Evolutionary conservation across 1,140 invertebrate genomes (phyloP).

Genomic region (Globodera rostochiensis): DNA sequence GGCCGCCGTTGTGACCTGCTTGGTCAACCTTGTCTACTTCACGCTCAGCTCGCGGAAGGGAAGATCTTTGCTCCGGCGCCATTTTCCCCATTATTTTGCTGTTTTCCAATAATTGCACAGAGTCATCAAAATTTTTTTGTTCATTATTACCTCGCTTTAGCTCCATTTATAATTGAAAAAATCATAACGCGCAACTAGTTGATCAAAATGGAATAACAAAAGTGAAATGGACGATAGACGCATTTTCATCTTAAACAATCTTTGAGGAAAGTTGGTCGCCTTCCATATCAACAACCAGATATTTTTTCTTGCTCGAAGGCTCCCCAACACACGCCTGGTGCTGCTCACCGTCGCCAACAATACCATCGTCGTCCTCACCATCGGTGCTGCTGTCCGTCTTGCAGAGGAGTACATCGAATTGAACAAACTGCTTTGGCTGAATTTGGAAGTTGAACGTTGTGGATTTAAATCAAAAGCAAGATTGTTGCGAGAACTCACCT

Average conservation of each 20-base stretch:
- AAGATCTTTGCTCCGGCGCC: neutral
- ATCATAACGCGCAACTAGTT: neutral
- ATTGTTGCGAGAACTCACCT: neutral
- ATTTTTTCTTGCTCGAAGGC: neutral
- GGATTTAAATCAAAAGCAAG: neutral
- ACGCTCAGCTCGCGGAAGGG: neutral
- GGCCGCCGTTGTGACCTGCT: conserved; percentile 3
- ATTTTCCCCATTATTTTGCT: neutral
- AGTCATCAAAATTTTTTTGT: neutral
- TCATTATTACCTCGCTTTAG: neutral
- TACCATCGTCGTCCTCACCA: neutral
- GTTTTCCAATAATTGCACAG: neutral
- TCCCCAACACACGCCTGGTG: neutral
- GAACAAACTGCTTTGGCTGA: conserved; percentile 1
- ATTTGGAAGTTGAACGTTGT: neutral
- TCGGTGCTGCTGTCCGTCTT: neutral
- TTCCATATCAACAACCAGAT: neutral
- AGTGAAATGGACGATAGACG: too few species aligned
- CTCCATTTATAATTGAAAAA: neutral
- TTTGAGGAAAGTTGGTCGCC: too few species aligned
- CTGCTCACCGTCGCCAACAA: too few species aligned
- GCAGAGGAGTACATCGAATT: conserved; percentile 1
- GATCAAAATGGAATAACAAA: neutral
- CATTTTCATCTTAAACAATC: too few species aligned
- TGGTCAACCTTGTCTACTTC: conserved; percentile 1